Evolutionary conservation across 2,113 vertebrate species (phyloP).

Genomic region (Columba janthina): DNA sequence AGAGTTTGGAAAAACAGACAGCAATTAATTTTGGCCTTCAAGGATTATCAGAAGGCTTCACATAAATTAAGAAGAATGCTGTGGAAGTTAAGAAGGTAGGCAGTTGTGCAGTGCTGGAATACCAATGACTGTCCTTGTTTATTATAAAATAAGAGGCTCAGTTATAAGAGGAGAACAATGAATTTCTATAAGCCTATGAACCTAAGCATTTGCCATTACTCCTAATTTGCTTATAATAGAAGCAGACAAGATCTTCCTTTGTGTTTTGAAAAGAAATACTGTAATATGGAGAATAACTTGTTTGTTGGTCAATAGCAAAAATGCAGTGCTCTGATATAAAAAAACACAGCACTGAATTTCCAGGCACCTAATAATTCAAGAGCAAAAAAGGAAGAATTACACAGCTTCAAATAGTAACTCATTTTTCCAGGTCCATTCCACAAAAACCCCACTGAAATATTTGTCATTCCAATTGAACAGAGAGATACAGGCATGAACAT

Average conservation of each 20-base stretch:
- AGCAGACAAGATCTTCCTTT: constrained; percentile 28
- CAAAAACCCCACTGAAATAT: not conserved
- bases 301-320: not conserved
- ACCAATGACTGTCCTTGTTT: constrained; percentile 62
- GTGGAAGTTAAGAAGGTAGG: constrained; percentile 59
- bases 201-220: constrained; percentile 34
- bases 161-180: constrained; percentile 18
- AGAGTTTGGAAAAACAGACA: constrained; percentile 56
- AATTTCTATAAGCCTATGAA: constrained; percentile 15
- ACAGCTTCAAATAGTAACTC: not conserved
- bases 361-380: not conserved
- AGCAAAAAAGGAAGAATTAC: not conserved
- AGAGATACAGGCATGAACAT: not conserved
- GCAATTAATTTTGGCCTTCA: constrained; percentile 69
- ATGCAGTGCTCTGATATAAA: not conserved
- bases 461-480: not conserved
- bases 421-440: not conserved
- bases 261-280: constrained; percentile 21
- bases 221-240: constrained; percentile 55
- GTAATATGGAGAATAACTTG: not conserved
- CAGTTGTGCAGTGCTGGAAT: constrained; percentile 42
- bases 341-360: not conserved
- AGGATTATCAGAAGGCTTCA: constrained; percentile 66
- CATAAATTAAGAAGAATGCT: constrained; percentile 64
- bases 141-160: constrained; percentile 29